Percentiles rank a stretch among this genome's conserved stretches.
These are phyloP conservation scores for Physella acuta DNA, from an alignment of 1,140 invertebrate species.

Conservation along the genomic window DNA sequence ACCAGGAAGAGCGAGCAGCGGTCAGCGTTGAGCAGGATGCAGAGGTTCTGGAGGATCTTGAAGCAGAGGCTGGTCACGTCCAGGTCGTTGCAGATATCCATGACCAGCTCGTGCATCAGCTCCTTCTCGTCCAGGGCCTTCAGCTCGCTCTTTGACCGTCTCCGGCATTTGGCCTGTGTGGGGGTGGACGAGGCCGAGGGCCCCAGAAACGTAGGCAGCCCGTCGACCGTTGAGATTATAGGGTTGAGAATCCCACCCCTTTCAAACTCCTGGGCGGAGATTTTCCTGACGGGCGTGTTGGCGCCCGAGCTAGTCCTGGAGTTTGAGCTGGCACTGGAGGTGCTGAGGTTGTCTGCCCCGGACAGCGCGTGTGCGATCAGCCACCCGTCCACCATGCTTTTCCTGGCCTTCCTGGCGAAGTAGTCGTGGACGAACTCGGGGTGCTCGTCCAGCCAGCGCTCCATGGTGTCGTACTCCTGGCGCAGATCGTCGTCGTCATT, in stretches of 20 bases:
- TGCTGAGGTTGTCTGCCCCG: slow-evolving; percentile 60
- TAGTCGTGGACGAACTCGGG: slow-evolving; percentile 93
- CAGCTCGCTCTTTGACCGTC: slow-evolving; percentile 72
- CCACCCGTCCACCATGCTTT: slow-evolving; percentile 89
- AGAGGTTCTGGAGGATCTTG: slow-evolving; percentile 94
- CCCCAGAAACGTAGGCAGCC: slow-evolving; percentile 81
- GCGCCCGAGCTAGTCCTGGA: slow-evolving; percentile 56
- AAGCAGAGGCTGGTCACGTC: slow-evolving; percentile 90
- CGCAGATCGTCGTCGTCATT: slow-evolving; percentile 22
- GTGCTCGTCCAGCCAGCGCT: slow-evolving; percentile 88
- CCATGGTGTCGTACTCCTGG: slow-evolving; percentile 52
- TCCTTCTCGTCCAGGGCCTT: slow-evolving; percentile 88
- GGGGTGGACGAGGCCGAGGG: slow-evolving; percentile 37
- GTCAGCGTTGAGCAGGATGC: slow-evolving; percentile 87
- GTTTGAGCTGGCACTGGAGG: slow-evolving; percentile 47
- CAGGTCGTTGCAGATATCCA: slow-evolving; percentile 94
- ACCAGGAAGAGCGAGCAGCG: slow-evolving; percentile 90
- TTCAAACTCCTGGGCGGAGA: slow-evolving; percentile 94
- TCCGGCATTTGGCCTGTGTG: slow-evolving; percentile 31
- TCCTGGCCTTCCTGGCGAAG: slow-evolving; percentile 89
- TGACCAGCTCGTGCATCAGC: slow-evolving; percentile 92
- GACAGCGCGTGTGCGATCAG: slow-evolving; percentile 73
- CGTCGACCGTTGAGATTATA: slow-evolving; percentile 84
- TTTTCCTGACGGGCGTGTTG: slow-evolving; percentile 83
- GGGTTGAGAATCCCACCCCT: slow-evolving; percentile 85